Base-by-base conservation (phyloP, 2,113 vertebrate genomes). In the Psilopogon haemacephalus region DNA sequence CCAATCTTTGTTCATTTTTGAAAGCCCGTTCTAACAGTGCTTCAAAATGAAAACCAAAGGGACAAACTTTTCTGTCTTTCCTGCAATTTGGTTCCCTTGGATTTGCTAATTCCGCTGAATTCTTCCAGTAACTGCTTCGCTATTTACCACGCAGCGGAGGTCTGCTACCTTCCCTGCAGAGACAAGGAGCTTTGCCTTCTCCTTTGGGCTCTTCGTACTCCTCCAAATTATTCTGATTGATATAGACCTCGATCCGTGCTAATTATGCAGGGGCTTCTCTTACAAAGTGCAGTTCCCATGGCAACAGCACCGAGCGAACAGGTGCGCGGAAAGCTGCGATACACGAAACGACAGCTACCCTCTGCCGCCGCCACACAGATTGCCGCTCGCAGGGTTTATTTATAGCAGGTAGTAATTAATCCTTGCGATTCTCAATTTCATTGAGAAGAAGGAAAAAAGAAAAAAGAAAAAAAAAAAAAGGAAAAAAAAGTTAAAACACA, bases 371-470 rank as follows among this genome's bases (percentile, higher is more conserved):
- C 77, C 14, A 96, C 82, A 90, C 80, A 96, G 95, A 96, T 89
- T 97, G 96, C 96, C 94, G 90, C 96, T 97, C 84, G 54, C 81
- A 73, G 72, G 37, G 40, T 96, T 97, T 98, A 98, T 98, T 98
- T 98, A 97, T 98, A 98, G 98, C 95, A 97, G 97, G 95, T 96
- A 97, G 96, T 95, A 98, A 98, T 98, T 98, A 98, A 98, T 98
- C 97, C 95, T 15, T 91, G 96, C 88, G 96, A 97, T 96, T 97
- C 96, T 97, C 92, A 52, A 52, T 97, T 92, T 93, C 96, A 97
- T 90, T 95, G 96, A 95, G 86, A 54, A 59, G 32, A 27, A 26
- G 24, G 48, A 82, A 68, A 92, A 89, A 38, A 10, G 37, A 44
- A 44, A 68, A 89, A 38, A 10, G 37, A 44, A 44, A 68, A 89